phyloP scores from a whole-genome alignment of 2,888 invertebrate genomes.

The Sinohyriopsis cumingii region DNA sequence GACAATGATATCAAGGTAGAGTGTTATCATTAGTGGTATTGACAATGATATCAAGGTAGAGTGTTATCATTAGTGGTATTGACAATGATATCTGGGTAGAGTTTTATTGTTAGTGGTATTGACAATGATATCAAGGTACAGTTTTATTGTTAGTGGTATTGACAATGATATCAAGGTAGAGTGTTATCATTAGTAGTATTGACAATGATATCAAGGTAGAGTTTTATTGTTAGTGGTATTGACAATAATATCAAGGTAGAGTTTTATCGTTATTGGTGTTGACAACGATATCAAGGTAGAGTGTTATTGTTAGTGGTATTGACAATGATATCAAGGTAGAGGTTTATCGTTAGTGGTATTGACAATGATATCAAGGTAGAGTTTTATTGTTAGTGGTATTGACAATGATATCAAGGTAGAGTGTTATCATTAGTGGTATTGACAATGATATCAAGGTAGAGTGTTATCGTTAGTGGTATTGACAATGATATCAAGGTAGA shows the following conservation, averaged over 20 bases:
- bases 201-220: conserved; percentile 93
- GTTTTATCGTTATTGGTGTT: conserved; percentile 78
- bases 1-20: too few species aligned
- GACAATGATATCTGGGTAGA: too few species aligned
- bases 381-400: conserved; percentile 79
- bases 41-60: too few species aligned
- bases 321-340: conserved; percentile 93
- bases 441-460: conserved; percentile 93
- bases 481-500: conserved; percentile 93
- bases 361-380: conserved; percentile 93
- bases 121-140: conserved; percentile 93
- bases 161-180: conserved; percentile 93
- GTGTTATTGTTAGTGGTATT: conserved; percentile 80
- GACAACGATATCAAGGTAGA: conserved; percentile 93
- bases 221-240: conserved; percentile 79
- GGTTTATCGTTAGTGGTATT: conserved; percentile 79
- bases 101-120: conserved; percentile 80
- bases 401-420: conserved; percentile 93
- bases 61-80: too few species aligned
- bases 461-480: conserved; percentile 80
- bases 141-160: conserved; percentile 79
- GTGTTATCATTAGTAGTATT: conserved; percentile 80
- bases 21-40: too few species aligned
- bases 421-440: conserved; percentile 80
- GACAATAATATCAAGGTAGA: conserved; percentile 93